These are phyloP conservation scores for Crocodylus rhombifer DNA, from an alignment of 2,797 vertebrate species.

Conservation along the genomic window DNA sequence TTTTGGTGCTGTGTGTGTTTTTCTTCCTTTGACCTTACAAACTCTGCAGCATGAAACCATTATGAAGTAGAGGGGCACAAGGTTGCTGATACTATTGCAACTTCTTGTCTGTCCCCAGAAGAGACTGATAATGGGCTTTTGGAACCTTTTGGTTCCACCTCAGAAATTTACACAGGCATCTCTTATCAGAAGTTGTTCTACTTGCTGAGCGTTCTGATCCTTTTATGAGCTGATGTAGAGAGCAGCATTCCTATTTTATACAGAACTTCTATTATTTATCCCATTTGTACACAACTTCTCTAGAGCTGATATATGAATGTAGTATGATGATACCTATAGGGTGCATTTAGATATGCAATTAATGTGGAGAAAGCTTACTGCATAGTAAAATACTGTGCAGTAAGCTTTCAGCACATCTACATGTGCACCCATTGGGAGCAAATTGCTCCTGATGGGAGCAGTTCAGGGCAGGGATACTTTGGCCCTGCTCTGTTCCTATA, in stretches of 20 bases:
- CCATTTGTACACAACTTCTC: not conserved
- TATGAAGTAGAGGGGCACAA: not conserved
- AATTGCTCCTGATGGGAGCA: too few species aligned
- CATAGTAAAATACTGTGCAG: too few species aligned
- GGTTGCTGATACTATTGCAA: not conserved
- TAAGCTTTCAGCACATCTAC: too few species aligned
- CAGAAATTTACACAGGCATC: not conserved
- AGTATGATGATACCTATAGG: not conserved
- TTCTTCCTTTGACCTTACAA: not conserved
- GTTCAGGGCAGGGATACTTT: too few species aligned
- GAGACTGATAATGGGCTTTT: not conserved
- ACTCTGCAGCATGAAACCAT: not conserved
- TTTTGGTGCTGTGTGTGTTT: not conserved
- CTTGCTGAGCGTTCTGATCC: not conserved
- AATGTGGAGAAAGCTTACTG: too few species aligned
- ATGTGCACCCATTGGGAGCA: too few species aligned
- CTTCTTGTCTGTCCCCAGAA: not conserved
- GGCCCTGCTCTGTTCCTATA: too few species aligned
- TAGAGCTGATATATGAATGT: not conserved
- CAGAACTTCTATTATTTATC: too few species aligned
- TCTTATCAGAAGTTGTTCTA: not conserved
- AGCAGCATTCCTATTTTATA: not conserved
- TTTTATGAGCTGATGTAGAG: not conserved
- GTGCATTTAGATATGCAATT: too few species aligned
- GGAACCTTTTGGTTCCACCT: not conserved